Percentiles rank a stretch among this genome's conserved stretches.
phyloP scores from a whole-genome alignment of 2,888 invertebrate species.

The Acheta domesticus region DNA sequence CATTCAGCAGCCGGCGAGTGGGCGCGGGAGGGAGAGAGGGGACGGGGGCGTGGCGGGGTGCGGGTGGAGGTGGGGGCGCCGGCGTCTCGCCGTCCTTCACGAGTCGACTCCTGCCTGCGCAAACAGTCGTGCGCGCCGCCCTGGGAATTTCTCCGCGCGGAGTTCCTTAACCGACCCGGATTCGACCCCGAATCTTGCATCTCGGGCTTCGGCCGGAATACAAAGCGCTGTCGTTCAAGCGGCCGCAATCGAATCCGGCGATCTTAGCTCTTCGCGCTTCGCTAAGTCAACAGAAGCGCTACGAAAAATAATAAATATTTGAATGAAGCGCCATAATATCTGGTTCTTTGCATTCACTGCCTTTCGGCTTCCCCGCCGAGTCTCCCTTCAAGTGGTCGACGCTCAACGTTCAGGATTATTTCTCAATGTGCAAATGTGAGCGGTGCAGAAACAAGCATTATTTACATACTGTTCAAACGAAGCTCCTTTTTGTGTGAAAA shows the following conservation, averaged over 20 bases:
- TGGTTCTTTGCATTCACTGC: too few relatives aligned
- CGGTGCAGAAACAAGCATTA: neutral
- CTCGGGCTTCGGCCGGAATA: neutral
- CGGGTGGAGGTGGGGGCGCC: too few relatives aligned
- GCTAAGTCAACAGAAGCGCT: neutral
- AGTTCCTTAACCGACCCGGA: neutral
- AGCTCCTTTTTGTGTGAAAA: neutral
- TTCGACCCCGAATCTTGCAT: constrained; percentile 4
- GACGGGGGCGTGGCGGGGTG: too few relatives aligned
- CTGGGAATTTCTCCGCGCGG: neutral
- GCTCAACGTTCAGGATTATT: neutral
- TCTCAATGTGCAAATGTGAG: neutral
- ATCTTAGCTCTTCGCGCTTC: neutral
- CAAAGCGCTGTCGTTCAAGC: neutral
- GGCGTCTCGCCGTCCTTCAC: too few relatives aligned
- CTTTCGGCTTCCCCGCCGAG: too few relatives aligned
- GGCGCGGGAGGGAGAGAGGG: too few relatives aligned
- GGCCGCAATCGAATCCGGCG: neutral
- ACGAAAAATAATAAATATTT: constrained; percentile 8
- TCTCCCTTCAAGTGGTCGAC: too few relatives aligned
- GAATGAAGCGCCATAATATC: neutral
- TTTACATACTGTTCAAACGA: neutral
- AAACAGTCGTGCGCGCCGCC: too few relatives aligned
- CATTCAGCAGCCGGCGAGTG: too few relatives aligned
- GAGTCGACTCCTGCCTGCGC: too few relatives aligned